A percentile compares a stretch with the other conserved stretches of the same genome.
Conservation (phyloP, 2,113 vertebrate genomes). For the Vulpes vulpes region DNA sequence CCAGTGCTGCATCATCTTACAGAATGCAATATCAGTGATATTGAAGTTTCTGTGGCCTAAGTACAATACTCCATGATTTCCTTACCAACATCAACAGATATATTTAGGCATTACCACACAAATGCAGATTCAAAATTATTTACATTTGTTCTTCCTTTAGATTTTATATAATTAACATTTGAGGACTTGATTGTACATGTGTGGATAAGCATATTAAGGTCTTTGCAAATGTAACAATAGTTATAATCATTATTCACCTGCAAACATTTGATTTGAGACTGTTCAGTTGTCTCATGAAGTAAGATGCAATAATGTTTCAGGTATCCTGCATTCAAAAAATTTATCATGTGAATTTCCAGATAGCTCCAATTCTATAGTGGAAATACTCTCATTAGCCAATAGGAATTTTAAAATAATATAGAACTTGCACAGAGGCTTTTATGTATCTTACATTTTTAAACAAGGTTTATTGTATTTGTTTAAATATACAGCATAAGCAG, state of each 20-base stretch:
- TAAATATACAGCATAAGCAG: neutral
- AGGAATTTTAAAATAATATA: neutral
- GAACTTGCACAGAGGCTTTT: neutral
- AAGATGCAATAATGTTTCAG: neutral
- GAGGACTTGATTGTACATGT: neutral
- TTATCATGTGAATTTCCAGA: neutral
- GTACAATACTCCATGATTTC: neutral
- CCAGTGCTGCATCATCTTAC: slow-evolving; percentile 97
- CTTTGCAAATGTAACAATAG: neutral
- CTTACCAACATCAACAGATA: slow-evolving; percentile 88
- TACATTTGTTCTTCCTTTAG: neutral
- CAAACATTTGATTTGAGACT: neutral
- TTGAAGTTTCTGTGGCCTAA: neutral
- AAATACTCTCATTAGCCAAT: neutral
- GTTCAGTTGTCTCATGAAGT: neutral
- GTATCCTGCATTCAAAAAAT: neutral
- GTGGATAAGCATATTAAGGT: neutral
- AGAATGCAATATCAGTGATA: slow-evolving; percentile 80
- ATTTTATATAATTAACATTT: neutral
- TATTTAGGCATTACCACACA: slow-evolving; percentile 88
- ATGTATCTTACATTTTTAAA: neutral
- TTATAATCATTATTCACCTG: neutral
- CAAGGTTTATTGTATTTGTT: neutral
- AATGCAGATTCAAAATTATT: too few species aligned
- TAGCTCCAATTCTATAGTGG: neutral